These are phyloP conservation scores for Caenorhabditis panamensis DNA, from an alignment of 2,888 invertebrate genomes.

Conservation along the genomic window DNA sequence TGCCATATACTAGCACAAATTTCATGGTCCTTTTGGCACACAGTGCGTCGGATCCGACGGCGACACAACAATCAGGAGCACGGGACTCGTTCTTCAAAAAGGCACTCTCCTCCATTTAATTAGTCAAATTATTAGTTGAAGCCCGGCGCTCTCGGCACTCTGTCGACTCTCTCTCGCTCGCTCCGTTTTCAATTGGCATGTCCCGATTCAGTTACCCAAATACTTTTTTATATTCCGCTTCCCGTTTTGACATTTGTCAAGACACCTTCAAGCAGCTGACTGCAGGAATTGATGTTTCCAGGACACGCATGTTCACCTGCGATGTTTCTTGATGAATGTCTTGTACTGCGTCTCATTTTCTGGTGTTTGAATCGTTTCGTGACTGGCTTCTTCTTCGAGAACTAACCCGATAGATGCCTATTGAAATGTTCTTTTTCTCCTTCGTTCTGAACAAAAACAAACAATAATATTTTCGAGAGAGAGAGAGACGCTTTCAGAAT, in stretches of 20 bases:
- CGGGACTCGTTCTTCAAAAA: not conserved
- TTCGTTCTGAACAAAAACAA: conserved; percentile 7
- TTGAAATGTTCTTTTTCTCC: conserved; percentile 2
- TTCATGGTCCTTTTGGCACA: conserved; percentile 22
- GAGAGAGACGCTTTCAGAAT: conserved; percentile 4
- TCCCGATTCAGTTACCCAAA: not conserved
- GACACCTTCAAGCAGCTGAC: not conserved
- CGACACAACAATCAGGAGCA: conserved; percentile 7
- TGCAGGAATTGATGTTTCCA: conserved; percentile 5
- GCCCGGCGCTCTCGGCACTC: not conserved
- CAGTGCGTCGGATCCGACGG: not conserved
- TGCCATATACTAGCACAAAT: not conserved
- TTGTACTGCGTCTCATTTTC: not conserved
- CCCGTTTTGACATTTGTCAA: not conserved
- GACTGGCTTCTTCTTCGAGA: not conserved
- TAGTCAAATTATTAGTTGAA: conserved; percentile 38
- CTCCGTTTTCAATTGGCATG: not conserved
- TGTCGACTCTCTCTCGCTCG: not conserved
- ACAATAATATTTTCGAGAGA: conserved; percentile 20
- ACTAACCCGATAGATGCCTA: not conserved
- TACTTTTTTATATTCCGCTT: conserved; percentile 6
- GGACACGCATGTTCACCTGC: conserved; percentile 38
- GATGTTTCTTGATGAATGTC: not conserved
- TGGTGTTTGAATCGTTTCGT: conserved; percentile 8
- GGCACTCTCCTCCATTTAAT: conserved; percentile 22